A percentile compares a stretch with the other conserved stretches of the same genome.
phyloP scores from a whole-genome alignment of 1,140 invertebrate species.

The Zaprionus gabonicus region DNA sequence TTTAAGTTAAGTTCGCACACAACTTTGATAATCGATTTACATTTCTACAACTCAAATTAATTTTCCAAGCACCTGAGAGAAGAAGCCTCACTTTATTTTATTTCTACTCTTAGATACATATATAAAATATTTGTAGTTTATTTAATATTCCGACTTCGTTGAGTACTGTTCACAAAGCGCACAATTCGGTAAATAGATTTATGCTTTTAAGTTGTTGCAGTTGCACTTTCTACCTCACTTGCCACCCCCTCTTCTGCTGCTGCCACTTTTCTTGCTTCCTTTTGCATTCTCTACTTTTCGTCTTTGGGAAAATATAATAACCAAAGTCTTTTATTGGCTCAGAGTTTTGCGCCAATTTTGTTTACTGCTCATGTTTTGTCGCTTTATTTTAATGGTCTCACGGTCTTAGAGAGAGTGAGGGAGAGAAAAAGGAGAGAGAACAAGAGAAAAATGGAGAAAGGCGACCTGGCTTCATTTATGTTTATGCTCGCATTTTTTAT shows the following conservation, averaged over 20 bases:
- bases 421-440: background rate
- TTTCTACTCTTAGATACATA: background rate
- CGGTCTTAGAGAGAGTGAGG: constrained; percentile 53
- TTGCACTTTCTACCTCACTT: constrained; percentile 23
- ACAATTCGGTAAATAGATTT: constrained; percentile 65
- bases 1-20: background rate
- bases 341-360: constrained; percentile 48
- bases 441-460: background rate
- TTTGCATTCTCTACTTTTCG: background rate
- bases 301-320: constrained; percentile 36
- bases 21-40: background rate
- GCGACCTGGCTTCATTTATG: constrained; percentile 57
- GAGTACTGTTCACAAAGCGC: background rate
- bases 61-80: constrained; percentile 2
- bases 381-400: constrained; percentile 74
- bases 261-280: background rate
- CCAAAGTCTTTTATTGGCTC: constrained; percentile 44
- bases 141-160: background rate
- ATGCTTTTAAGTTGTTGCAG: constrained; percentile 67
- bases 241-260: background rate
- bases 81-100: constrained; percentile 1
- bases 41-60: background rate
- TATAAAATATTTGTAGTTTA: background rate
- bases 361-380: constrained; percentile 79
- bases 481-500: constrained; percentile 73